These are phyloP conservation scores for Botrylloides violaceus DNA, from an alignment of 23 tunicate species.

Conservation along the genomic window DNA sequence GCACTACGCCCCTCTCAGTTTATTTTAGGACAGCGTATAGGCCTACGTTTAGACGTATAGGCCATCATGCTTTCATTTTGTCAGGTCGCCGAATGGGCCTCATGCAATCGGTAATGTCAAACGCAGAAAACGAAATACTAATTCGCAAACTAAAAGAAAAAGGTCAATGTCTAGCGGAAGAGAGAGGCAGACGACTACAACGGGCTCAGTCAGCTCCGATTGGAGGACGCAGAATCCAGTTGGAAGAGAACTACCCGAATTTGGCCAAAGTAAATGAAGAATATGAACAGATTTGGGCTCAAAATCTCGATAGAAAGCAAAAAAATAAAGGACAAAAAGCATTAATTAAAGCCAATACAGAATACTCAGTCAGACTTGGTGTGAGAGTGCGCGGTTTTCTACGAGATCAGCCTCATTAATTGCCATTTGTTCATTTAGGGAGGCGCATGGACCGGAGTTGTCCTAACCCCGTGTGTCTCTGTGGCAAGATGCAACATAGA, in stretches of 20 bases:
- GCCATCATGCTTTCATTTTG: neutral
- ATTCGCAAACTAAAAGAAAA: constrained; percentile 60
- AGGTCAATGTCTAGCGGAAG: constrained; percentile 39
- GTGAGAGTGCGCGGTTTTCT: neutral
- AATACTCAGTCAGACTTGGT: neutral
- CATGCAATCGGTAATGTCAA: constrained; percentile 42
- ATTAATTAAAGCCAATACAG: neutral
- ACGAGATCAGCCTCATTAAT: too few relatives aligned
- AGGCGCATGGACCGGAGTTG: too few relatives aligned
- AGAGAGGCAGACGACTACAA: constrained; percentile 35
- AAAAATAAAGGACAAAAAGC: constrained; percentile 18
- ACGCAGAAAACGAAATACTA: constrained; percentile 63
- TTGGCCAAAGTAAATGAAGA: neutral
- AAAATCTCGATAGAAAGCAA: neutral
- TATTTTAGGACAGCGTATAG: too few relatives aligned
- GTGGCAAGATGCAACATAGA: too few relatives aligned
- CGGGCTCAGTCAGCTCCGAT: constrained; percentile 21
- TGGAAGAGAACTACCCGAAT: constrained; percentile 3
- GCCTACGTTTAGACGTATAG: too few relatives aligned
- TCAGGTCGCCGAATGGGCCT: constrained; percentile 17
- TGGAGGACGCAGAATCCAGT: neutral
- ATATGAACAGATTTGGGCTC: neutral
- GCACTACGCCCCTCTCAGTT: too few relatives aligned
- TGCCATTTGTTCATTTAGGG: too few relatives aligned
- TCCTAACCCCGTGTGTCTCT: too few relatives aligned